Evolutionary conservation across 2,113 vertebrate species (phyloP), one percentile per base, ranked within the genome.

Genomic region (Psittacula cyanocephala): DNA sequence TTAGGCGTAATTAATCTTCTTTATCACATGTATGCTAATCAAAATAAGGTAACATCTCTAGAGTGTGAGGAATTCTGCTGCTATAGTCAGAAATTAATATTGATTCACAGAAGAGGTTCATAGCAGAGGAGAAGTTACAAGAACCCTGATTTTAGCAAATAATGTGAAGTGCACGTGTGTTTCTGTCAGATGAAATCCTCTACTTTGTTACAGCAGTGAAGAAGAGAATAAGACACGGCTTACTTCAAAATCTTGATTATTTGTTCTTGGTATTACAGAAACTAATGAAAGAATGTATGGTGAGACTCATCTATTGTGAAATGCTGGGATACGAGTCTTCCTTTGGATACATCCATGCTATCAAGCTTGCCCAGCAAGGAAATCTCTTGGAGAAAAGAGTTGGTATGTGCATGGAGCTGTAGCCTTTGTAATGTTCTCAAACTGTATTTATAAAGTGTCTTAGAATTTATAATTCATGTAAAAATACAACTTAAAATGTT

Each of bases 231-330:
- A 77, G 53, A 19, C 5, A 11, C 25, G 10, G 0, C 13, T 8
- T 17, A 22, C 17, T 28, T 69, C 43, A 57, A 65, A 19, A 35
- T 28, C 35, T 64, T 23, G 49, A 0, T 72, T 9, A 29, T 52
- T 37, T 80, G 3, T 88, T 85, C 93, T 92, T 96, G 89, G 14
- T 64, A 24, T 98, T 98, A 91, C 97, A 99, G 99, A 99, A 98
- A 69, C 98, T 99, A 96, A 99, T 99, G 99, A 99, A 99, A 89
- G 99, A 99, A 96, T 98, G 99, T 76, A 99, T 99, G 99, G 99
- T 99, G 96, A 98, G 99, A 95, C 97, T 99, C 8, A 98, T 99
- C 95, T 99, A 99, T 93, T 99, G 99, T 97, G 99, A 99, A 98
- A 99, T 99, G 99, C 98, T 99, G 90, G 99, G 99, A 6, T 99